Evolutionary conservation across 2,113 vertebrate species (phyloP).

Genomic region (Nothobranchius kuhntae): DNA sequence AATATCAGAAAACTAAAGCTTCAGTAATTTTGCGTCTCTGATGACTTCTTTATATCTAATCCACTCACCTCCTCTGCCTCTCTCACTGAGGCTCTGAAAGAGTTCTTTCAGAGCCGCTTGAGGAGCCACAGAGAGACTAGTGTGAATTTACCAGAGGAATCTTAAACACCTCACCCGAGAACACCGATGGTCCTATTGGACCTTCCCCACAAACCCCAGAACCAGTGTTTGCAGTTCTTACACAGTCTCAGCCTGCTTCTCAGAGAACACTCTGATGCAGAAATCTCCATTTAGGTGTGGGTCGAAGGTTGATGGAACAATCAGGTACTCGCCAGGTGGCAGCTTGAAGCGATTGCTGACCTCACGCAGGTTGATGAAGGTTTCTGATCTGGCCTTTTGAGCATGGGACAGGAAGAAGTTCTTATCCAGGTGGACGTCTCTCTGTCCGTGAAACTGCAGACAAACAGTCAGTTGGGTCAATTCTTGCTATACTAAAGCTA

Average conservation of each 20-base stretch:
- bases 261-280: slow-evolving; percentile 91
- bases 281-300: slow-evolving; percentile 90
- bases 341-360: slow-evolving; percentile 89
- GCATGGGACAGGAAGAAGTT: slow-evolving; percentile 90
- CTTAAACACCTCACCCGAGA: not conserved
- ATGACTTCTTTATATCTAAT: no score
- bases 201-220: not conserved
- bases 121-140: no score
- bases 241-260: slow-evolving; percentile 86
- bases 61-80: no score
- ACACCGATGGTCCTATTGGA: not conserved
- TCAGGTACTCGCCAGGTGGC: slow-evolving; percentile 87
- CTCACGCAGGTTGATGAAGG: slow-evolving; percentile 92
- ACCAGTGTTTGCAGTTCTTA: slow-evolving; percentile 57
- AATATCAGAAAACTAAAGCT: not conserved
- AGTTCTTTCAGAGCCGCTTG: no score
- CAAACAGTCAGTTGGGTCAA: slow-evolving; percentile 20
- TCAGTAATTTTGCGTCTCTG: not conserved
- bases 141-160: no score
- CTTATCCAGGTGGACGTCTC: slow-evolving; percentile 88
- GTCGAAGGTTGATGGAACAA: slow-evolving; percentile 93
- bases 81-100: no score
- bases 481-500: not conserved
- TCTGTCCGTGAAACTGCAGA: slow-evolving; percentile 83
- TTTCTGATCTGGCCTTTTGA: slow-evolving; percentile 88